Evolutionary conservation across 1,140 invertebrate genomes (phyloP).

Genomic region (Meloidogyne exigua): DNA sequence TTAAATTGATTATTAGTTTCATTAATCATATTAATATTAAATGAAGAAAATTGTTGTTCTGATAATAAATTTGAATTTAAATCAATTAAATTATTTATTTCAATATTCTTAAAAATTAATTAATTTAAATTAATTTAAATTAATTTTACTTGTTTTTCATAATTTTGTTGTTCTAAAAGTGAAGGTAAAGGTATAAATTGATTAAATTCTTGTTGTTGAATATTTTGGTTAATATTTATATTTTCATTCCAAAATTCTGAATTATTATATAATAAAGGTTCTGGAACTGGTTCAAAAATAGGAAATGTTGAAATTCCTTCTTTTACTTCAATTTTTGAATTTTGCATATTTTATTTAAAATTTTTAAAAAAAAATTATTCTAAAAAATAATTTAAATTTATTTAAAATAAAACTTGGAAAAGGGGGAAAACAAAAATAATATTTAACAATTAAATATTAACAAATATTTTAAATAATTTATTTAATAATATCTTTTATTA

Average conservation of each 20-base stretch:
- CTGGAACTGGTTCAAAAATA: neutral
- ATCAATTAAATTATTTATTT: neutral
- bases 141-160: neutral
- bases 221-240: neutral
- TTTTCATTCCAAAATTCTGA: neutral
- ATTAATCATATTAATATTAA: neutral
- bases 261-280: neutral
- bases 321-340: neutral
- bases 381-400: no score
- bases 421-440: no score
- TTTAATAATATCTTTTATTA: no score
- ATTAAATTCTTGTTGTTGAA: neutral
- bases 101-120: neutral
- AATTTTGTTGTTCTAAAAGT: neutral
- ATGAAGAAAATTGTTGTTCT: neutral
- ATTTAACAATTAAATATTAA: no score
- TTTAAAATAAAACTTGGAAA: no score
- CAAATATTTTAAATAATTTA: no score
- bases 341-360: neutral
- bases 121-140: neutral
- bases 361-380: no score
- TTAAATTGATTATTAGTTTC: neutral
- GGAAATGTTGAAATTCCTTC: neutral
- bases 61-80: slow-evolving; percentile 2
- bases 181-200: neutral